These are phyloP conservation scores for Machimus atricapillus DNA, from an alignment of 2,888 invertebrate species.

Conservation along the genomic window DNA sequence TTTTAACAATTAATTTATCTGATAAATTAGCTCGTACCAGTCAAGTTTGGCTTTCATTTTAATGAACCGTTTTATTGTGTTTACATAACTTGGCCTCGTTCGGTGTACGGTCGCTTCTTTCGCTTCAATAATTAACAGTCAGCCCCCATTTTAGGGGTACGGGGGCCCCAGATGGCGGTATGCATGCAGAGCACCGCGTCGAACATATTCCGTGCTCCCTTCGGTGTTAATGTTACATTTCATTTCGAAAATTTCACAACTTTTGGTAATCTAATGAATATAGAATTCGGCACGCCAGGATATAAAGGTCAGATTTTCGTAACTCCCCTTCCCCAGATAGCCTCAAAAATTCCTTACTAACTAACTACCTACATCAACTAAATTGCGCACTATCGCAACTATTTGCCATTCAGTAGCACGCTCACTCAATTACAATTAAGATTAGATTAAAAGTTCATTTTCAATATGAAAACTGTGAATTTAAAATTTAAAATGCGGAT, in stretches of 20 bases:
- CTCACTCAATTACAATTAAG: not conserved
- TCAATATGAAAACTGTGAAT: not conserved
- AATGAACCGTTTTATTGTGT: constrained; percentile 46
- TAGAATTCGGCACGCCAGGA: not conserved
- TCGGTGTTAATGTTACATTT: not conserved
- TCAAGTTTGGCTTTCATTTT: constrained; percentile 44
- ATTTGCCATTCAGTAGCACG: not conserved
- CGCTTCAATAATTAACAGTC: constrained; percentile 6
- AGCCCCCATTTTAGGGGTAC: not conserved
- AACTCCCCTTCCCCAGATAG: not conserved
- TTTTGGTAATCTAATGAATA: not conserved
- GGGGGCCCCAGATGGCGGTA: not conserved
- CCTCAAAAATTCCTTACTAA: not conserved
- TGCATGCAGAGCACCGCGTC: not conserved
- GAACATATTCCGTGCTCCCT: not conserved
- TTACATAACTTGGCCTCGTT: constrained; percentile 39
- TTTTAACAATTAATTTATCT: constrained; percentile 48
- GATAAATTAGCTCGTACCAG: constrained; percentile 46
- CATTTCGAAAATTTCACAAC: not conserved
- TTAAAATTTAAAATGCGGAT: too few relatives aligned
- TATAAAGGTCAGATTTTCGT: not conserved
- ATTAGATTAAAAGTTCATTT: not conserved
- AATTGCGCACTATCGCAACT: not conserved
- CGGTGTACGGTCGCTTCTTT: not conserved
- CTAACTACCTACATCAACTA: not conserved